Conservation (phyloP, 2,113 vertebrate species). For the Corydoras maculifer region DNA sequence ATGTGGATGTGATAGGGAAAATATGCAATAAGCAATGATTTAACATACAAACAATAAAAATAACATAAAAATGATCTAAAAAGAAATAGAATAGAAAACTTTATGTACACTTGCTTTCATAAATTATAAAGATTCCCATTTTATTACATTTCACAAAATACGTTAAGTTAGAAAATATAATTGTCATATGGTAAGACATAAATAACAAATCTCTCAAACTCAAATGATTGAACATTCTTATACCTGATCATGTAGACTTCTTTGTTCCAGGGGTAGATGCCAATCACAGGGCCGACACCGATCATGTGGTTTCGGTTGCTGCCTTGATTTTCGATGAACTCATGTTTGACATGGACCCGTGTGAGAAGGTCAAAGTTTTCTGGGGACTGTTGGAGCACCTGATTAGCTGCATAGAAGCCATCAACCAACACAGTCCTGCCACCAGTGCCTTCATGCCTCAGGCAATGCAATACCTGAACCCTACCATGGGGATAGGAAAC, state of each 20-base stretch:
- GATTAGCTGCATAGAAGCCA: constrained; percentile 81
- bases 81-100: no score
- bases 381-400: constrained; percentile 62
- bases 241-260: constrained; percentile 88
- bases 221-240: not conserved
- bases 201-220: no score
- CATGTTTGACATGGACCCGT: constrained; percentile 78
- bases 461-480: constrained; percentile 90
- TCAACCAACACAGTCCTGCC: constrained; percentile 86
- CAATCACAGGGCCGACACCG: constrained; percentile 79
- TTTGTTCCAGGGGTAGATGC: constrained; percentile 87
- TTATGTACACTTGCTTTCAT: no score
- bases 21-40: not conserved
- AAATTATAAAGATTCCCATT: no score
- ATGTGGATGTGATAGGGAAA: no score
- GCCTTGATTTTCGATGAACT: constrained; percentile 75
- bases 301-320: constrained; percentile 80
- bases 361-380: constrained; percentile 78
- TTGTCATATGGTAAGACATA: not conserved
- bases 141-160: no score
- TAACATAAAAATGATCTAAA: not conserved
- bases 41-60: not conserved
- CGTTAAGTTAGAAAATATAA: no score
- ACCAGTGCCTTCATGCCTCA: constrained; percentile 84
- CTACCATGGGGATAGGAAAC: constrained; percentile 50